Conservation (phyloP, 2,113 vertebrate species). For the Saccopteryx bilineata region DNA sequence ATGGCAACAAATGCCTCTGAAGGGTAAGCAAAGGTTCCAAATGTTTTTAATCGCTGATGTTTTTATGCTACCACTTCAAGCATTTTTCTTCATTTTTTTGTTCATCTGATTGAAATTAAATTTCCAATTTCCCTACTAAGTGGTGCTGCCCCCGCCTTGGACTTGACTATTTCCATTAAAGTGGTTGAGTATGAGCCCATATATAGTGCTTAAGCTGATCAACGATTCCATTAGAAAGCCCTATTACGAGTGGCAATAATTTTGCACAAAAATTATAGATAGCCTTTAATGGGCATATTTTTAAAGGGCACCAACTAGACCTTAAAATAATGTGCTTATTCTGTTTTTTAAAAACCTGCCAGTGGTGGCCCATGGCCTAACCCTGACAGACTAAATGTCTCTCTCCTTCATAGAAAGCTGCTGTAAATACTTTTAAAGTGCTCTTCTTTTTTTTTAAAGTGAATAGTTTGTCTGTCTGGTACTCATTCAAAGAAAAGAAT, state of each 20-base stretch:
- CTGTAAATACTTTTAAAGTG: conserved; percentile 5
- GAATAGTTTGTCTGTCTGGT: conserved; percentile 1
- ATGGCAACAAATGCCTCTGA: conserved; percentile 85
- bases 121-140: conserved; percentile 76
- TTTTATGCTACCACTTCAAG: conserved; percentile 78
- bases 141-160: conserved; percentile 60
- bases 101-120: conserved; percentile 82
- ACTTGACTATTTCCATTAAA: conserved; percentile 68
- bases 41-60: conserved; percentile 79
- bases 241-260: conserved; percentile 66
- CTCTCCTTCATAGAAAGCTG: not conserved
- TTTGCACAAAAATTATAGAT: conserved; percentile 71
- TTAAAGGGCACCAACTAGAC: conserved; percentile 62
- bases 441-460: conserved; percentile 35
- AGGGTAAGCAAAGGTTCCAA: conserved; percentile 82
- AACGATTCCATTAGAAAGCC: conserved; percentile 75
- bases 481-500: conserved; percentile 33
- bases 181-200: conserved; percentile 50
- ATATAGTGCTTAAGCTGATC: conserved; percentile 66
- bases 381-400: not conserved
- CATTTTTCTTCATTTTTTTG: conserved; percentile 79
- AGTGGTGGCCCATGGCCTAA: not conserved
- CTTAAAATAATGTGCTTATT: conserved; percentile 56
- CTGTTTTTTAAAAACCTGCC: not conserved
- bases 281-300: conserved; percentile 72